These are phyloP conservation scores for Amphipoea oculea DNA, from an alignment of 2,888 invertebrate species.

Conservation along the genomic window DNA sequence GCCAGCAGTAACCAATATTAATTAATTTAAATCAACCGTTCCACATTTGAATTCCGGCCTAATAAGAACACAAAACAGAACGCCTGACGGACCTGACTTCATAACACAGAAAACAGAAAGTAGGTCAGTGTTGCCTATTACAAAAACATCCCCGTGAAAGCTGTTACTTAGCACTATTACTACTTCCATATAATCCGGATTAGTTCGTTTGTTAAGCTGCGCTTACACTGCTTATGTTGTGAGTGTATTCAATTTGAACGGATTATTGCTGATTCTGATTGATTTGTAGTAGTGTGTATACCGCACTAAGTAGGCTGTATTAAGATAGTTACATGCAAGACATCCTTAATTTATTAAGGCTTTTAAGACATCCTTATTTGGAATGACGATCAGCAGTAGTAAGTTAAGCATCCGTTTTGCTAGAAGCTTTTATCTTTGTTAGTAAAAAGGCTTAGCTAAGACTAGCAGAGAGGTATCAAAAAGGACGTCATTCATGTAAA, in stretches of 20 bases:
- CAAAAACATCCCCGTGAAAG: slow-evolving; percentile 33
- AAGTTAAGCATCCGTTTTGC: not conserved
- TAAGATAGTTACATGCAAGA: not conserved
- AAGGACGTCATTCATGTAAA: not conserved
- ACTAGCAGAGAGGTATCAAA: not conserved
- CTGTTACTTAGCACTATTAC: not conserved
- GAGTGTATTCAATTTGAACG: slow-evolving; percentile 9
- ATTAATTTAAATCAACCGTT: not conserved
- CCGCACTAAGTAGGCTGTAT: not conserved
- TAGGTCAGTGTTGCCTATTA: slow-evolving; percentile 26
- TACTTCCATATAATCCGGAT: slow-evolving; percentile 47
- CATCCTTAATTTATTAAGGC: no score
- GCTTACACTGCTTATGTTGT: slow-evolving; percentile 16
- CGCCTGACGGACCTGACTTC: not conserved
- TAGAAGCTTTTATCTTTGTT: not conserved
- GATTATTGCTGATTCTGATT: slow-evolving; percentile 30
- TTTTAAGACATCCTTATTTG: slow-evolving; percentile 9
- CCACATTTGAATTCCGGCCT: not conserved
- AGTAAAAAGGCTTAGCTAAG: not conserved
- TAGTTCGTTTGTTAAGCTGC: slow-evolving; percentile 22
- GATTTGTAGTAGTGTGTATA: not conserved
- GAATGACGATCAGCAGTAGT: not conserved
- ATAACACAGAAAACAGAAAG: slow-evolving; percentile 6
- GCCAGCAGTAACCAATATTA: not conserved
- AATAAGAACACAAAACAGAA: not conserved